Base-by-base conservation (phyloP, 2,113 vertebrate genomes). In the Dasyurus viverrinus region DNA sequence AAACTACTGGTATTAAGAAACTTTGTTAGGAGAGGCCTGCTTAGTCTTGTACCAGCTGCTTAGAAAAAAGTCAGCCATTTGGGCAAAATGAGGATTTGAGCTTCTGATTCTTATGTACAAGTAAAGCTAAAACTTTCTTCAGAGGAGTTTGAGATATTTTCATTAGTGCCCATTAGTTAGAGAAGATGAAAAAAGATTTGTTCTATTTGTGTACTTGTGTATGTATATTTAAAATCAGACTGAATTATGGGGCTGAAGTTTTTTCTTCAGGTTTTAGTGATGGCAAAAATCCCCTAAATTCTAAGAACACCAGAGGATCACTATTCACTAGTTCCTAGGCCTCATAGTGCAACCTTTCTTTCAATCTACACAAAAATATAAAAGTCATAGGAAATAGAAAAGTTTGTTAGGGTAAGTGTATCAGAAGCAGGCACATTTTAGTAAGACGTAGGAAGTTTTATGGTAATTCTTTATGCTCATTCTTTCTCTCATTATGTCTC, bases 371-470 rank as follows among this genome's bases (percentile, higher is more conserved):
- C 90, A 84, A 23, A 19, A 93, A 52, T 60, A 89, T 76, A 94
- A 93, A 94, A 89, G 94, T 92, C 96, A 94, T 53, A 24, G 94
- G 68, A 90, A 96, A 47, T 92, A 92, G 55, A 90, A 96, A 36
- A 91, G 42, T 2, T 84, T 92, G 91, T 42, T 94, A 55, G n/a
- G 55, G 92, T 57, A 42, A 52, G 8, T 90, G 30, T 91, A 50
- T 91, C 53, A 48, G 68, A 53, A 54, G 91, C 53, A 48, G 55
- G 50, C 19, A 5, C 54, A 57, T 89, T 95, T 96, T 91, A 76
- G n/a, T 94, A 54, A 89, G n/a, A 91, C 89, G 55, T 53, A 76
- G 90, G 0, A 23, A 24, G 54, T 96, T 96, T 94, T 92, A 90
- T 92, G 90, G 47, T 53, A 90, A 57, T 68, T 47, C 36, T 2